A percentile compares a stretch with the other conserved stretches of the same genome.
Conservation (phyloP, 1,140 invertebrate species). For the Lucilia cuprina region DNA sequence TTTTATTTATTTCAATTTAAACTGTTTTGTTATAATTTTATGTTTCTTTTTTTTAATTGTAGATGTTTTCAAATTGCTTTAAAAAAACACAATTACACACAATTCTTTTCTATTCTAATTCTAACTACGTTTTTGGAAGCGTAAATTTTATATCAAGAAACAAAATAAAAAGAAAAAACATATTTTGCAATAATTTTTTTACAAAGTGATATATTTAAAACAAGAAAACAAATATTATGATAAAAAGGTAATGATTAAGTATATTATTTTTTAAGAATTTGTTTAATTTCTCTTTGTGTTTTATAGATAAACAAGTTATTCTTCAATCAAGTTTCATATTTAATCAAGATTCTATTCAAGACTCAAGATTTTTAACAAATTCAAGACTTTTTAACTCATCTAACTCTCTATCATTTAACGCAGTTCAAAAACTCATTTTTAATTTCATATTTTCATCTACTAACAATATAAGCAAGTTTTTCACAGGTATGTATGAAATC, state of each 20-base stretch:
- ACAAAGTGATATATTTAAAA: not conserved
- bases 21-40: slow-evolving; percentile 26
- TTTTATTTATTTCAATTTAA: slow-evolving; percentile 22
- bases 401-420: too few species aligned
- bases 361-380: too few species aligned
- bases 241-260: not conserved
- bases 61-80: not conserved
- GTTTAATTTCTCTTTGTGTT: too few species aligned
- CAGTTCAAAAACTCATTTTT: too few species aligned
- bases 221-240: not conserved
- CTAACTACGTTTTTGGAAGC: slow-evolving; percentile 22
- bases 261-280: too few species aligned
- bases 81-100: not conserved
- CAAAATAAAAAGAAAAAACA: slow-evolving; percentile 17
- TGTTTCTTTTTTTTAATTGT: slow-evolving; percentile 19
- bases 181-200: slow-evolving; percentile 22
- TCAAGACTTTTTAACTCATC: too few species aligned
- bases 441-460: too few species aligned
- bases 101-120: not conserved
- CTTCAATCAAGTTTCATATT: too few species aligned
- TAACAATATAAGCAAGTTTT: too few species aligned
- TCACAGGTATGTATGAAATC: too few species aligned
- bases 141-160: slow-evolving; percentile 28
- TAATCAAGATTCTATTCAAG: too few species aligned
- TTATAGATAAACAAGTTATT: too few species aligned